Conservation (phyloP, 2,888 invertebrate species). For the Lasioglossum calceatum region DNA sequence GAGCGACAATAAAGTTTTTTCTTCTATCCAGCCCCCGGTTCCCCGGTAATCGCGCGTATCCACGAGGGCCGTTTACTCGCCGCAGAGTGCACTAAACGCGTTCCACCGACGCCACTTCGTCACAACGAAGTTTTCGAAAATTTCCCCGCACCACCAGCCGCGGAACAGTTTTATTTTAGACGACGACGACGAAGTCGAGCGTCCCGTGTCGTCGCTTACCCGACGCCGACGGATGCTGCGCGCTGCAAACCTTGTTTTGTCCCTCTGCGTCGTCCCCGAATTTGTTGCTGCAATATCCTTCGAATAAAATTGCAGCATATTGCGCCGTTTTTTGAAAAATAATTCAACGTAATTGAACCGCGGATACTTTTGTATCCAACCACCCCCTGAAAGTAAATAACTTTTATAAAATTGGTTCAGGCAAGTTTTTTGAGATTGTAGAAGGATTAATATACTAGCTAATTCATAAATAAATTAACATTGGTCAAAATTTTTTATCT, state of each 20-base stretch:
- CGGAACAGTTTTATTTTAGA: slow-evolving; percentile 18
- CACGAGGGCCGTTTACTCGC: slow-evolving; percentile 14
- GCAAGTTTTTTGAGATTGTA: too few relatives aligned
- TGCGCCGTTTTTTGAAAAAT: neutral
- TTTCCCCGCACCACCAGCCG: neutral
- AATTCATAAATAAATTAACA: too few relatives aligned
- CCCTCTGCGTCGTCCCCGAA: neutral
- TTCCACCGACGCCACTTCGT: neutral
- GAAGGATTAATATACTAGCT: too few relatives aligned
- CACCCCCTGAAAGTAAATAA: too few relatives aligned
- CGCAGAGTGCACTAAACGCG: slow-evolving; percentile 27
- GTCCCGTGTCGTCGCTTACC: neutral
- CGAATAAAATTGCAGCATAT: neutral
- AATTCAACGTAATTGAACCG: neutral
- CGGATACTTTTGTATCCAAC: neutral
- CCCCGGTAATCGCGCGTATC: slow-evolving; percentile 13
- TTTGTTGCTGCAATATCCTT: neutral
- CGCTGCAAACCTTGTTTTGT: neutral
- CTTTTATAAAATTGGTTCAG: too few relatives aligned
- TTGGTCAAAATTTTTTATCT: too few relatives aligned
- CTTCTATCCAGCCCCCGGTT: neutral
- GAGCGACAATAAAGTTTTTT: slow-evolving; percentile 45
- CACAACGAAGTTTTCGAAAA: slow-evolving; percentile 28
- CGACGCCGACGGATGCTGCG: neutral
- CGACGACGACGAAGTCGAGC: neutral